A percentile compares a stretch with the other conserved stretches of the same genome.
These are phyloP conservation scores for Platyrinchus mystaceus DNA, from an alignment of 2,797 vertebrate species.

Conservation along the genomic window DNA sequence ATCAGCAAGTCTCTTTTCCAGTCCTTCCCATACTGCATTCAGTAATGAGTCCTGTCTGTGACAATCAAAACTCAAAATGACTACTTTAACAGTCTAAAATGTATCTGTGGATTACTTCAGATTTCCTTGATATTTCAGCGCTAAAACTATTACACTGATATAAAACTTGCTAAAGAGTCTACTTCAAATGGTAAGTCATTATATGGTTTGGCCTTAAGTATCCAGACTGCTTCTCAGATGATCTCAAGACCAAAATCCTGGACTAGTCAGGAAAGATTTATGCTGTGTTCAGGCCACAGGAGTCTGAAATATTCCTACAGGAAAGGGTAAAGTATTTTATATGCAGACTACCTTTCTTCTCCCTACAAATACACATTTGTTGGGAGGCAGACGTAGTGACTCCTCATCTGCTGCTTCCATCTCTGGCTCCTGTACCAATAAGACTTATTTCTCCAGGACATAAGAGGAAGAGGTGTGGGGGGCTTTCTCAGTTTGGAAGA, in stretches of 20 bases:
- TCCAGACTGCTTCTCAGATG: background rate
- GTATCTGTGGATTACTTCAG: background rate
- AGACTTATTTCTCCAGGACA: background rate
- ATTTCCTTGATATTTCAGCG: background rate
- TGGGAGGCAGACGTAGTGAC: background rate
- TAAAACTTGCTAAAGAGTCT: background rate
- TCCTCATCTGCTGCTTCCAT: background rate
- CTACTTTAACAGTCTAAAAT: background rate
- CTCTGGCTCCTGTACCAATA: background rate
- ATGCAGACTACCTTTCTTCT: background rate
- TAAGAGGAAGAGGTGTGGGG: fast-evolving
- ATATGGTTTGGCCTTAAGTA: background rate
- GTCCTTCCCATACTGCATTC: background rate
- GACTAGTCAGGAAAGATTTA: background rate
- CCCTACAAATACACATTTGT: background rate
- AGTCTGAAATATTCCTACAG: background rate
- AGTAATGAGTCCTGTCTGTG: background rate
- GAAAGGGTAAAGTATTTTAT: background rate
- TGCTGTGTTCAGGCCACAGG: background rate
- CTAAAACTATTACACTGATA: background rate
- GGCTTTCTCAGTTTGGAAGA: background rate
- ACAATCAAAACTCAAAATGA: background rate
- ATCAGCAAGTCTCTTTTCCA: background rate
- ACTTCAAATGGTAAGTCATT: background rate
- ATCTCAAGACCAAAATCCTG: background rate